These are phyloP conservation scores for Micrastur ruficollis DNA, from an alignment of 2,797 vertebrate genomes.

Conservation along the genomic window DNA sequence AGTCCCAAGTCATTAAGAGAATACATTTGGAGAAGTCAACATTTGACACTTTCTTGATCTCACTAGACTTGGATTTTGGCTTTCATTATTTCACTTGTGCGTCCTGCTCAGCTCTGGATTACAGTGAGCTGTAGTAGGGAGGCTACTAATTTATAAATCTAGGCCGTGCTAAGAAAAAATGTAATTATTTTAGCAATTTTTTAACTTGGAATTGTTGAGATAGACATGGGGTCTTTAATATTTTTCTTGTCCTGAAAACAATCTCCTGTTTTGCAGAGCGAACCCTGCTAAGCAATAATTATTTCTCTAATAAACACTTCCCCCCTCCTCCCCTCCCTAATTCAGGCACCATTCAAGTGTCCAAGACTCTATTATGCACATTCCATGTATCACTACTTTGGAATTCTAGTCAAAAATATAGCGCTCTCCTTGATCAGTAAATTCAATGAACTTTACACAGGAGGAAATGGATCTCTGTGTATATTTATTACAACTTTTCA, in stretches of 20 bases:
- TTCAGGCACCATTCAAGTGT: not conserved
- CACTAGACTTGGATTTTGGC: not conserved
- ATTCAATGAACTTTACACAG: not conserved
- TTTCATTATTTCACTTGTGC: not conserved
- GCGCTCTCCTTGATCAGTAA: not conserved
- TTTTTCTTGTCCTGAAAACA: not conserved
- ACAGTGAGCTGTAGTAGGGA: not conserved
- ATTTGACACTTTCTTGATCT: not conserved
- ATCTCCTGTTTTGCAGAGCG: not conserved
- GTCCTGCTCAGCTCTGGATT: not conserved
- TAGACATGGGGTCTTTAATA: not conserved
- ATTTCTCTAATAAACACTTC: not conserved
- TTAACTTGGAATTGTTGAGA: not conserved
- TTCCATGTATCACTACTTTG: not conserved
- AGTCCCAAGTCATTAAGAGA: not conserved
- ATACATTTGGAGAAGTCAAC: not conserved
- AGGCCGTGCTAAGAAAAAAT: not conserved
- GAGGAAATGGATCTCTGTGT: not conserved
- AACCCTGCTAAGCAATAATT: not conserved
- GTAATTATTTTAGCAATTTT: not conserved
- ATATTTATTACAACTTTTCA: conserved; percentile 41
- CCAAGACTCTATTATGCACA: not conserved
- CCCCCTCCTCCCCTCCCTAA: not conserved
- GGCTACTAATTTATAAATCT: not conserved
- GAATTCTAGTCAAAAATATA: not conserved